Evolutionary conservation across 2,797 vertebrate genomes (phyloP), one percentile per base, ranked within the genome.

Genomic region (Enteromius mattozi): DNA sequence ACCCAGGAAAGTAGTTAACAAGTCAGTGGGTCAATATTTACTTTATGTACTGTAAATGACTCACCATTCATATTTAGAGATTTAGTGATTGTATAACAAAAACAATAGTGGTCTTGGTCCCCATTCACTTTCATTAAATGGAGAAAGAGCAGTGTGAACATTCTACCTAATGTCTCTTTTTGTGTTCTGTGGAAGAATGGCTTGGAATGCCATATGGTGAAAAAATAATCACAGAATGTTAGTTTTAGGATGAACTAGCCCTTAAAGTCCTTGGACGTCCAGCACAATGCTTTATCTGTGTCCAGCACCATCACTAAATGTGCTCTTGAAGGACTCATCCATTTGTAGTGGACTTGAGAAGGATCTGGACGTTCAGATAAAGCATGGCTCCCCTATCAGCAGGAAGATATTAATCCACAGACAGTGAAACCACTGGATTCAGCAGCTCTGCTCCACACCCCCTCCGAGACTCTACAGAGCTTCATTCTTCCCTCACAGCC

Each of bases 311-410:
- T 80, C 78, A 14, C 30, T 35, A 80, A 80, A 51, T n/a, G 30
- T 70, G 49, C 49, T 42, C 27, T 59, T 56, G 37, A 56, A 21
- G 49, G 65, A 42, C 72, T 77, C 12, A 24, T 42, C 49, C 21
- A 76, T 76, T 69, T 51, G 78, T 78, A 66, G 10, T 54, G 83
- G 85, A 83, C 91, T 81, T 82, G 74, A 83, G 86, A 85, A 88
- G 45, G 65, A 80, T 69, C 30, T 68, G 65, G 13, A 70, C 5
- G 14, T 54, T 69, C 33, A 66, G 85, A 81, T 86, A 86, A 86
- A 86, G 88, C 87, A 89, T 88, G 85, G 88, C 90, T 89, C 85
- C 81, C 81, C 83, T 85, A 78, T 86, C 78, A 17, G 68, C 81
- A 80, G 82, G 78, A 81, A 87, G 89, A 85, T 86, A 88, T 86